Evolutionary conservation across 1,140 invertebrate genomes (phyloP).

Genomic region (Eriosoma lanigerum): DNA sequence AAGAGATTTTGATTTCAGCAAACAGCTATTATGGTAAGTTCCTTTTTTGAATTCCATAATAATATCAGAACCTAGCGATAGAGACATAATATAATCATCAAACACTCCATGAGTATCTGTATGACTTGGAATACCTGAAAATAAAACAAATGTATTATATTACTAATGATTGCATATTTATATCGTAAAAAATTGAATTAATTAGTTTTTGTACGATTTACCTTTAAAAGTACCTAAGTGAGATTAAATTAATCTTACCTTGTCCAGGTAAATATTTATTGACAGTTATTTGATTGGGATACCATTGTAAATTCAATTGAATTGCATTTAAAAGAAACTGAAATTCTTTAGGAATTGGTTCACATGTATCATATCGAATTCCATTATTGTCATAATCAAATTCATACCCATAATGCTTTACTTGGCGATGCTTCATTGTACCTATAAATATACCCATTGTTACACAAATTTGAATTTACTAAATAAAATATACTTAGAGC

Average conservation of each 20-base stretch:
- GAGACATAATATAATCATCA: conserved; percentile 81
- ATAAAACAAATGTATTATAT: conserved; percentile 48
- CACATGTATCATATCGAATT: conserved; percentile 68
- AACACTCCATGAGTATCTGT: conserved; percentile 95
- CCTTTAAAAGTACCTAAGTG: no score
- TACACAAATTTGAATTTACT: conserved; percentile 34
- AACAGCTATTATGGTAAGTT: conserved; percentile 64
- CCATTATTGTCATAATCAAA: conserved; percentile 89
- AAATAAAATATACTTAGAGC: background rate
- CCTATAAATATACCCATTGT: conserved; percentile 56
- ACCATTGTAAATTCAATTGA: conserved; percentile 52
- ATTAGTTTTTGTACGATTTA: no score
- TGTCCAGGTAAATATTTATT: conserved; percentile 91
- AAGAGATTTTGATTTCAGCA: conserved; percentile 76
- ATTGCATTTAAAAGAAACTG: conserved; percentile 64
- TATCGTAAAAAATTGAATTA: no score
- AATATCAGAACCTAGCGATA: conserved; percentile 82
- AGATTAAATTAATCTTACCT: conserved; percentile 63
- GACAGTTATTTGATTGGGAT: conserved; percentile 89
- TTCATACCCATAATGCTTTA: conserved; percentile 92
- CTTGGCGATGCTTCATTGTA: conserved; percentile 79
- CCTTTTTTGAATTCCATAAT: conserved; percentile 85
- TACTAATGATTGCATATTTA: no score
- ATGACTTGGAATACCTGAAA: conserved; percentile 86
- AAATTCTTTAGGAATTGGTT: conserved; percentile 73